Percentiles rank a stretch among this genome's conserved stretches.
phyloP scores from a whole-genome alignment of 1,140 invertebrate genomes.

The Coptotermes formosanus region DNA sequence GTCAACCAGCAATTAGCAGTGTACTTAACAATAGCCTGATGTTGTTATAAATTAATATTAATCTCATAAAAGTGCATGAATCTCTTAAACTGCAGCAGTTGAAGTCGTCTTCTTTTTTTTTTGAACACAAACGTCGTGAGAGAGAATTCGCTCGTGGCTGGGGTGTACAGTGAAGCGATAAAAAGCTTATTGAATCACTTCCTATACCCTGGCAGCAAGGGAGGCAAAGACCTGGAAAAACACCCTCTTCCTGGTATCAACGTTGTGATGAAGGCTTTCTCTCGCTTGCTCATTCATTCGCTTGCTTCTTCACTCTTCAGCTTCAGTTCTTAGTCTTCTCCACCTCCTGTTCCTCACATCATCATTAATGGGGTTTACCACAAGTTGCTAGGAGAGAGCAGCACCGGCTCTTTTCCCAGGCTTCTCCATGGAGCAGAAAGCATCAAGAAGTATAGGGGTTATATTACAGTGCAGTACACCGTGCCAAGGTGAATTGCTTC shows the following conservation, averaged over 20 bases:
- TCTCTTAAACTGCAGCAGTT: no score
- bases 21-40: no score
- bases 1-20: no score
- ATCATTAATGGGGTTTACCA: conserved; percentile 18
- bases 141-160: not conserved
- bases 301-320: conserved; percentile 11
- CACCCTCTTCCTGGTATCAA: not conserved
- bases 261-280: no score
- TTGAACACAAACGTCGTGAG: no score
- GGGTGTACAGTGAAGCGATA: not conserved
- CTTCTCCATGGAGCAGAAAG: conserved; percentile 3
- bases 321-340: not conserved
- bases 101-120: no score
- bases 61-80: no score
- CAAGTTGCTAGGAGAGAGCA: not conserved
- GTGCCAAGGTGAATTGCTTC: not conserved
- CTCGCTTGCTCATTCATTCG: not conserved
- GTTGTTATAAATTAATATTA: no score
- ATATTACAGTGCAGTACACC: no score
- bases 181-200: conserved; percentile 17
- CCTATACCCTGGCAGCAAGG: not conserved
- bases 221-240: not conserved
- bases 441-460: not conserved
- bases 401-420: conserved; percentile 11
- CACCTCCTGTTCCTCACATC: not conserved